phyloP scores from a whole-genome alignment of 2,113 vertebrate species.

The Vulpes lagopus region DNA sequence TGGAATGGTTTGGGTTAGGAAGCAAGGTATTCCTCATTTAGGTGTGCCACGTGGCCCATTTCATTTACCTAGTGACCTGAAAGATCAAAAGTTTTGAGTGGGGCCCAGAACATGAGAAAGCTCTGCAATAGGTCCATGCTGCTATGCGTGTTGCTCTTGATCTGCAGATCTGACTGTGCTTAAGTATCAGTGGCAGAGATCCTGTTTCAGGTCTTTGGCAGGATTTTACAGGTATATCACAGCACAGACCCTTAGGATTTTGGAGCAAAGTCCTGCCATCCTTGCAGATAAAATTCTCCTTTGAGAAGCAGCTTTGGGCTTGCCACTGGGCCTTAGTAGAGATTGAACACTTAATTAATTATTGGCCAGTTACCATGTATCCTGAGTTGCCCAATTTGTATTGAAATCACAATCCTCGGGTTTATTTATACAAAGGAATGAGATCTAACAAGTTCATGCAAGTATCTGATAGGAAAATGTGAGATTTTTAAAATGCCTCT shows the following conservation, averaged over 20 bases:
- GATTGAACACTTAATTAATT: neutral
- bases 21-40: rapidly evolving
- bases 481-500: neutral
- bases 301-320: neutral
- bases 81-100: neutral
- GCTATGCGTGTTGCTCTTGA: rapidly evolving
- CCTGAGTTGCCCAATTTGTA: neutral
- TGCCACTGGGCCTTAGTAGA: neutral
- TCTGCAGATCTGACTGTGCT: neutral
- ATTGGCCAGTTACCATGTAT: neutral
- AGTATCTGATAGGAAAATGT: slow-evolving; percentile 47
- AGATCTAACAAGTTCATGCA: slow-evolving; percentile 55
- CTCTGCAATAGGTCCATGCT: rapidly evolving
- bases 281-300: neutral
- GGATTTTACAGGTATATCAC: neutral
- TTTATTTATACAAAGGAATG: slow-evolving; percentile 39
- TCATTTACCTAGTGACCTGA: neutral
- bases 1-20: too few species aligned
- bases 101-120: rapidly evolving
- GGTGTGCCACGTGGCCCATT: neutral
- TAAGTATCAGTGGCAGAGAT: neutral
- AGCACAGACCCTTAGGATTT: neutral
- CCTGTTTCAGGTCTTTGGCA: neutral
- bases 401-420: neutral
- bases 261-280: neutral